Evolutionary conservation across 1,140 invertebrate genomes (phyloP).

Genomic region (Wasmannia auropunctata): DNA sequence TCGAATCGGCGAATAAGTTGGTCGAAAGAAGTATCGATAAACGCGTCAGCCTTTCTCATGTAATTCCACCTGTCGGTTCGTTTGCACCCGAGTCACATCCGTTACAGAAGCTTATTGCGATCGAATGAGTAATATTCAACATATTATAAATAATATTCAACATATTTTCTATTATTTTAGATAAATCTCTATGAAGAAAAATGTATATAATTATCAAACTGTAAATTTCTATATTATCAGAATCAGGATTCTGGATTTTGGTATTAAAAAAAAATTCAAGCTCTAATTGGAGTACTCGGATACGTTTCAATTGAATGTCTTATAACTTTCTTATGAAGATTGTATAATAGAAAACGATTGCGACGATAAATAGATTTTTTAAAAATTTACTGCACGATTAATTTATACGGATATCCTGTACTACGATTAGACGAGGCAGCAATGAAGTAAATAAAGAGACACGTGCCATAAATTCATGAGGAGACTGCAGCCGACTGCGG

Average conservation of each 20-base stretch:
- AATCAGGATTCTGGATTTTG: neutral
- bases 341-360: neutral
- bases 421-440: neutral
- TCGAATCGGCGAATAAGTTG: constrained; percentile 33
- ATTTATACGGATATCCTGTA: neutral
- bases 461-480: constrained; percentile 13
- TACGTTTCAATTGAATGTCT: neutral
- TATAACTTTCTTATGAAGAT: neutral
- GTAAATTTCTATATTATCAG: neutral
- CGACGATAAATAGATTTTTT: neutral
- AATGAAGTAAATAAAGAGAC: neutral
- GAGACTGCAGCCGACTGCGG: neutral
- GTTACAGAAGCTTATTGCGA: constrained; percentile 16
- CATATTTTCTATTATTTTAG: neutral
- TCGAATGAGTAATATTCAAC: neutral
- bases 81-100: constrained; percentile 46
- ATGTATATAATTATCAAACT: neutral
- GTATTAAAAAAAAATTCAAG: neutral
- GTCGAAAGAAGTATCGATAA: constrained; percentile 51
- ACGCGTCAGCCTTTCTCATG: neutral
- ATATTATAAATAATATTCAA: too few species aligned
- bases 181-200: neutral
- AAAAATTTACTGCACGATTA: neutral
- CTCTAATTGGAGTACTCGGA: neutral
- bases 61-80: constrained; percentile 22